Base-by-base conservation (phyloP, 2,797 vertebrate genomes). In the Aplochiton taeniatus region DNA sequence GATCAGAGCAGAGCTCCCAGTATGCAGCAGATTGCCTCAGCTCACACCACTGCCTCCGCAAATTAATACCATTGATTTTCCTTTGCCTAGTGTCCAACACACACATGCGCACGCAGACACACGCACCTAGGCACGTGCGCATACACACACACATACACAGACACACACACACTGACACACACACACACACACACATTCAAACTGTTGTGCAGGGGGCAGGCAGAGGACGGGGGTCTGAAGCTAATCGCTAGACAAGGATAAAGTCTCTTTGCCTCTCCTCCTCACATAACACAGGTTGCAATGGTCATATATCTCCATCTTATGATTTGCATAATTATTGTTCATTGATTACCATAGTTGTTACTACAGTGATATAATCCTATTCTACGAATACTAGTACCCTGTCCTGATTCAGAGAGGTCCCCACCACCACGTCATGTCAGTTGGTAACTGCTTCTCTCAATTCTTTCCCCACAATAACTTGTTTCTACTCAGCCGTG, bases 61-160 rank as follows among this genome's bases (percentile, higher is more conserved):
- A 92, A 93, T 92, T 88, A 92, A 90, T 90, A 85, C 85, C 81
- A 93, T 92, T 89, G 90, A 92, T 92, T 91, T 91, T 86, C 63
- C 72, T 87, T 82, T 84, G 80, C 80, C 75, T 72, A 69, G 66
- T 69, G 47, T 87, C 81, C 81, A 82, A 75, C 66, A 69, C 47
- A 56, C 61, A 47, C 66, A 70, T 42, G 55, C 7, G 50, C 31
- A 46, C 54, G 18, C 60, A 12, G 47, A 9, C 55, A 57, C 54
- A 52, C 46, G 60, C 5, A 47, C 12, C 72, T 19, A 65, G 68
- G 64, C 49, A 18, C 55, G 31, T 19, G 17, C 47, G 51, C 20
- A 16, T 58, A 58, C 49, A 58, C 19, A 51, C 44, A 59, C 52
- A 68, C 66, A n/a, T n/a, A n/a, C n/a, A n/a, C n/a, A n/a, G n/a